Base-by-base conservation (phyloP, 2,888 invertebrate species). In the Xanthorhoe designata region DNA sequence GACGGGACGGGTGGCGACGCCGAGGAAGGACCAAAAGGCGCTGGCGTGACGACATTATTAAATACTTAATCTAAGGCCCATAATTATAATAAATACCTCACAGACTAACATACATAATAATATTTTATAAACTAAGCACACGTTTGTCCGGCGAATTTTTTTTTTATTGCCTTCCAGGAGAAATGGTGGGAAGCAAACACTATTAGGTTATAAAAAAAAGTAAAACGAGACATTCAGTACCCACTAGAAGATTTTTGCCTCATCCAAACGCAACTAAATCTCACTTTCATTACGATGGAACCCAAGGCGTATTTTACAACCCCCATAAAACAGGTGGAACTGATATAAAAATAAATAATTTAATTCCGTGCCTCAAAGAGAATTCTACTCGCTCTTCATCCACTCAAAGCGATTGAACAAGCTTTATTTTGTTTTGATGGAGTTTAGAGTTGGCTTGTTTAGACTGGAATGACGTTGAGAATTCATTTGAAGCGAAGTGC, bases 271-370 rank as follows among this genome's bases (percentile, higher is more conserved):
- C 45, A 63, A 15, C 19, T 51, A 60, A 53, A 35, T 19, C 32
- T 64, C 68, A 54, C 29, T 68, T 72, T 52, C 54, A 71, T 75
- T 61, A 64, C 19, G 69, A 76, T 42, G 38, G 72, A 79, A 78
- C 78, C 72, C 70, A 74, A 72, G 78, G 77, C 79, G 76, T 68
- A 72, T 79, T 78, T 80, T 76, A 78, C 71, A 68, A 70, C 61
- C 47, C 63, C 78, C 69, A 78, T 86, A 86, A 86, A 81, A 77
- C 74, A 78, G 77, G 83, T 79, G 76, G 71, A 76, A 75, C 75
- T 75, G 76, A 80, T 83, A 81, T 83, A 85, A 83, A 82, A 81
- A 81, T 84, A 85, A 84, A 86, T 86, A 85, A 83, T 85, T 84
- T 77, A 86, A 82, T 82, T 75, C 75, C 67, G 51, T 68, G 73